phyloP scores from a whole-genome alignment of 2,797 vertebrate genomes.

The Syngnathus rostellatus region DNA sequence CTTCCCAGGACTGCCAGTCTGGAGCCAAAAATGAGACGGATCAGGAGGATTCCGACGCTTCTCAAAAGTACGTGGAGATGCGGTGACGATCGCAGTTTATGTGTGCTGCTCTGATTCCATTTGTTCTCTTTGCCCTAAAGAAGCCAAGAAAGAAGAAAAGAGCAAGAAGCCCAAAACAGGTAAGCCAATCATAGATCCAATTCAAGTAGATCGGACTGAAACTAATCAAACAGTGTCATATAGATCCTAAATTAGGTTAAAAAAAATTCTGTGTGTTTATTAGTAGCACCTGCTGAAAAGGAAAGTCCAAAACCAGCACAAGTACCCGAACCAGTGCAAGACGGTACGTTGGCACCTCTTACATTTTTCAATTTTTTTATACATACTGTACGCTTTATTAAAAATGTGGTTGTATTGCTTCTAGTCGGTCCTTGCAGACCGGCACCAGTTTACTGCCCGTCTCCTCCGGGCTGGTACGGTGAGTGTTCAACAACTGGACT shows the following conservation, averaged over 20 bases:
- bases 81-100: background rate
- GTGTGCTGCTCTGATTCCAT: background rate
- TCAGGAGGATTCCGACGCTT: slow-evolving; percentile 21
- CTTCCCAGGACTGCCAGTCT: slow-evolving; percentile 42
- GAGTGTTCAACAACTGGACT: slow-evolving; percentile 15
- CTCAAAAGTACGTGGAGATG: slow-evolving; percentile 33
- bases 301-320: slow-evolving; percentile 45
- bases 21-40: slow-evolving; percentile 16
- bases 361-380: too few relatives aligned
- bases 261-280: background rate
- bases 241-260: background rate
- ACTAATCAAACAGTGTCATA: background rate
- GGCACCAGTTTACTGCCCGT: slow-evolving; percentile 70
- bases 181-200: slow-evolving; percentile 7
- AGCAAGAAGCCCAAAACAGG: slow-evolving; percentile 43
- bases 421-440: slow-evolving; percentile 64
- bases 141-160: slow-evolving; percentile 43
- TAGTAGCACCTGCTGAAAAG: slow-evolving; percentile 22
- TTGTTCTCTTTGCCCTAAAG: slow-evolving; percentile 6
- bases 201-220: too few relatives aligned
- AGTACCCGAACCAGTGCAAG: slow-evolving; percentile 39
- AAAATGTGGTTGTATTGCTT: background rate
- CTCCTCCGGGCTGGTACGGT: slow-evolving; percentile 71
- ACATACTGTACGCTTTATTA: too few relatives aligned
- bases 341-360: slow-evolving; percentile 36